These are phyloP conservation scores for Nannobrachium achirus DNA, from an alignment of 2,113 vertebrate species.

Conservation along the genomic window DNA sequence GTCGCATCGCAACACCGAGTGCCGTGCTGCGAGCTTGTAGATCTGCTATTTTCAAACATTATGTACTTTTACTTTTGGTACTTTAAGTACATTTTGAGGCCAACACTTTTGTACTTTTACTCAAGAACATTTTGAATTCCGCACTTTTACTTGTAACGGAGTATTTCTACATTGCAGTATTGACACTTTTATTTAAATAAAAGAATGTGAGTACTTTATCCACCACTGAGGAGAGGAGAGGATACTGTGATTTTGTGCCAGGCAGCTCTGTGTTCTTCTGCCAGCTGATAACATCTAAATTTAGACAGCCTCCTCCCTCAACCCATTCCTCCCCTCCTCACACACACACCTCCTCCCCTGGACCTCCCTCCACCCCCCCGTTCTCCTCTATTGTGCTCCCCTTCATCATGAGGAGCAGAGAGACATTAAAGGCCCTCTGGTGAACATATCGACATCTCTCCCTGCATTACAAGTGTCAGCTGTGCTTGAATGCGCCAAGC, in stretches of 20 bases:
- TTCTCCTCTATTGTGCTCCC: slow-evolving; percentile 47
- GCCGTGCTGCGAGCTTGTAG: too few species aligned
- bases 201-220: too few species aligned
- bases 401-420: slow-evolving; percentile 52
- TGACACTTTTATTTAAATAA: too few species aligned
- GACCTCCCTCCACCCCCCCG: slow-evolving; percentile 36
- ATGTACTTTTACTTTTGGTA: too few species aligned
- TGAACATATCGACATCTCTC: slow-evolving; percentile 65
- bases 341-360: slow-evolving; percentile 48
- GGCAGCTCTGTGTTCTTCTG: slow-evolving; percentile 52
- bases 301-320: slow-evolving; percentile 56
- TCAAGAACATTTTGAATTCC: too few species aligned
- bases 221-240: slow-evolving; percentile 19
- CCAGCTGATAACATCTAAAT: slow-evolving; percentile 74
- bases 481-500: slow-evolving; percentile 44
- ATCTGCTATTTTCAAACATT: too few species aligned
- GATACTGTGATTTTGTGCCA: slow-evolving; percentile 51
- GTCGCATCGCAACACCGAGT: too few species aligned
- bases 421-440: slow-evolving; percentile 56
- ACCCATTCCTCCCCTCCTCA: slow-evolving; percentile 8
- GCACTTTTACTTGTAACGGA: too few species aligned
- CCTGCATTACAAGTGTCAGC: slow-evolving; percentile 63
- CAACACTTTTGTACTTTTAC: too few species aligned
- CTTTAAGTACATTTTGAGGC: too few species aligned
- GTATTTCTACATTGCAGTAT: too few species aligned